Conservation (phyloP, 2,888 invertebrate genomes). For the Parnassius apollo region DNA sequence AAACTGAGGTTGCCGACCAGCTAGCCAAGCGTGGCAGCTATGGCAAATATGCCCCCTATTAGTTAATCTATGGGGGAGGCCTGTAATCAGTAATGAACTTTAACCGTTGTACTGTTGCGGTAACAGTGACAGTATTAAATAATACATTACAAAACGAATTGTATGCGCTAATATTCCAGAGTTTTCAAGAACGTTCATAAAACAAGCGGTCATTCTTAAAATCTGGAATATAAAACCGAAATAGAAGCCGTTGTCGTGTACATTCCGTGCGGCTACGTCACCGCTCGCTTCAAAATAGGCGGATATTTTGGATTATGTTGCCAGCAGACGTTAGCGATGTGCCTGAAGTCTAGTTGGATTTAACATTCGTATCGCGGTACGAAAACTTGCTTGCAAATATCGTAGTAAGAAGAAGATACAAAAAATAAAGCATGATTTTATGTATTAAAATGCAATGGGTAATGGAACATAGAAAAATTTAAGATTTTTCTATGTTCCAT, state of each 20-base stretch:
- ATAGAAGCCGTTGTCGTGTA: constrained; percentile 57
- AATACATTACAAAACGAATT: too few relatives aligned
- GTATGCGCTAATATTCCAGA: constrained; percentile 12
- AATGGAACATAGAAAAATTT: too few relatives aligned
- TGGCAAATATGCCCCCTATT: too few relatives aligned
- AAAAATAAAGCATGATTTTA: too few relatives aligned
- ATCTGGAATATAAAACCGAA: constrained; percentile 53
- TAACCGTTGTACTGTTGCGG: too few relatives aligned
- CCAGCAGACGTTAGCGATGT: constrained; percentile 66
- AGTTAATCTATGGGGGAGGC: too few relatives aligned
- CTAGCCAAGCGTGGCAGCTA: too few relatives aligned
- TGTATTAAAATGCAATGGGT: too few relatives aligned
- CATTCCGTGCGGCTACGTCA: constrained; percentile 68
- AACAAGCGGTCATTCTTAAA: constrained; percentile 37
- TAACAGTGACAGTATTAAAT: too few relatives aligned
- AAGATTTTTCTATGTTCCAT: too few relatives aligned
- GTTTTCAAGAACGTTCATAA: constrained; percentile 22
- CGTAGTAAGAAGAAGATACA: neutral
- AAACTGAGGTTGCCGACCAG: too few relatives aligned
- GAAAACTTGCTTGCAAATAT: neutral
- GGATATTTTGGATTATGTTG: constrained; percentile 69
- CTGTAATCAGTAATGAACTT: too few relatives aligned
- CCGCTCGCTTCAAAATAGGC: constrained; percentile 60
- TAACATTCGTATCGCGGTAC: constrained; percentile 5
- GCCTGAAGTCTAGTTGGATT: constrained; percentile 32